A percentile compares a stretch with the other conserved stretches of the same genome.
Conservation (phyloP, 2,113 vertebrate species). For the Phalacrocorax pelagicus region DNA sequence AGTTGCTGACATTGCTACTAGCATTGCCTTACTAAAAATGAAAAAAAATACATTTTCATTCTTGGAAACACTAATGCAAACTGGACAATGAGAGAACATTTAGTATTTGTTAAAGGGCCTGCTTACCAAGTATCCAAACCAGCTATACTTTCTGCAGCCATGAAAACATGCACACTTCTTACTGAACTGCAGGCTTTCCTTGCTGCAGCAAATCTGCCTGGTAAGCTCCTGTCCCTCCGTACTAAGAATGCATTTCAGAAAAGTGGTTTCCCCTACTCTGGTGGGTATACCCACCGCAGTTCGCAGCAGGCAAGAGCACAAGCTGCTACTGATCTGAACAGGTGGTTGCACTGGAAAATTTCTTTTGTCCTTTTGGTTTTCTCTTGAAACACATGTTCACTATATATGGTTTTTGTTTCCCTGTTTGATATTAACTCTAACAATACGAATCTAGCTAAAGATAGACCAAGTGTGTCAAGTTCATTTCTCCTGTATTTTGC, state of each 20-base stretch:
- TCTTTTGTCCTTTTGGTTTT: background rate
- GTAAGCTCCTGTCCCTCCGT: background rate
- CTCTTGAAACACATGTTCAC: background rate
- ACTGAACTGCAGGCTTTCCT: background rate
- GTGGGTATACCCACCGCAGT: rapidly evolving
- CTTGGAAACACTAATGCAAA: background rate
- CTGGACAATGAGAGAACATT: background rate
- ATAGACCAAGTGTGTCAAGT: background rate
- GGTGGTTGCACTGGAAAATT: background rate
- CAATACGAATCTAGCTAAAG: background rate
- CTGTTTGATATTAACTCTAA: background rate
- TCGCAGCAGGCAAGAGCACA: background rate
- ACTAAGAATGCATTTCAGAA: rapidly evolving
- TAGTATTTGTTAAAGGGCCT: background rate
- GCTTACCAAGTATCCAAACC: background rate
- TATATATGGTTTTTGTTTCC: background rate
- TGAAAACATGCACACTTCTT: background rate
- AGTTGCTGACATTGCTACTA: background rate
- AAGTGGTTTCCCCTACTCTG: background rate
- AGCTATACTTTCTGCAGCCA: background rate
- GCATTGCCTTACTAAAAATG: background rate
- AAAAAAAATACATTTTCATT: background rate
- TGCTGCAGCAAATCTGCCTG: background rate
- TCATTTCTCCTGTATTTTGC: background rate
- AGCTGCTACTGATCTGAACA: background rate